A percentile compares a stretch with the other conserved stretches of the same genome.
Evolutionary conservation across 2,797 vertebrate genomes (phyloP).

Genomic region (Enoplosus armatus): DNA sequence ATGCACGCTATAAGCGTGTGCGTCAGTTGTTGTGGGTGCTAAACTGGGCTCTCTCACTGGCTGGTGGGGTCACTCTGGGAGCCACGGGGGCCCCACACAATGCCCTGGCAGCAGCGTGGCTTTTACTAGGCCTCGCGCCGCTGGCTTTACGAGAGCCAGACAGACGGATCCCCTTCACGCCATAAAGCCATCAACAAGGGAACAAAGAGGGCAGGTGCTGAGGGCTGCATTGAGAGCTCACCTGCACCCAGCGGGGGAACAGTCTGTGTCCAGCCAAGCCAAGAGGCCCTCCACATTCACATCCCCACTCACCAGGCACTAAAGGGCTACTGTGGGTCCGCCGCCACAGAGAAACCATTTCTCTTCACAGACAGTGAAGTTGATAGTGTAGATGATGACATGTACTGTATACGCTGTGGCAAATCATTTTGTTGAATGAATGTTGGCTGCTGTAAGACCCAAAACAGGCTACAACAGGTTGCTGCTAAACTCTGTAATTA

Average conservation of each 20-base stretch:
- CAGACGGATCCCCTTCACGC: conserved; percentile 83
- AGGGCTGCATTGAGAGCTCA: conserved; percentile 85
- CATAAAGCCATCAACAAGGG: conserved; percentile 85
- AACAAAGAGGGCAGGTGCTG: conserved; percentile 88
- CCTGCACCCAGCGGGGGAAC: conserved; percentile 85
- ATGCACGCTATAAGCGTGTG: conserved; percentile 7
- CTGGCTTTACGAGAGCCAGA: conserved; percentile 85
- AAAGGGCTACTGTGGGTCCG: conserved; percentile 46
- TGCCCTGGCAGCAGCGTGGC: conserved; percentile 79
- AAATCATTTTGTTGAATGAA: conserved; percentile 61
- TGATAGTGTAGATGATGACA: conserved; percentile 36
- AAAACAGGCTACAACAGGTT: conserved; percentile 66
- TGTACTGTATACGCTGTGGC: conserved; percentile 16
- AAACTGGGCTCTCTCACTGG: conserved; percentile 40
- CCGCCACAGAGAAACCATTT: conserved; percentile 53
- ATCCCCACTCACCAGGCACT: conserved; percentile 71
- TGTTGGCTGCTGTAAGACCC: conserved; percentile 42
- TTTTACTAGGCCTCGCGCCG: conserved; percentile 82
- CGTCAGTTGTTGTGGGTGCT: conserved; percentile 34
- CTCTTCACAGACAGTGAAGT: conserved; percentile 28
- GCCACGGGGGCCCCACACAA: conserved; percentile 77
- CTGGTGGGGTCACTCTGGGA: conserved; percentile 73
- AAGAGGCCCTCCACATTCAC: conserved; percentile 81
- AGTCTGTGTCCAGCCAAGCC: conserved; percentile 77
- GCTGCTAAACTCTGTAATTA: conserved; percentile 67